Evolutionary conservation across 2,797 vertebrate genomes (phyloP).

Genomic region (Takifugu ocellatus): DNA sequence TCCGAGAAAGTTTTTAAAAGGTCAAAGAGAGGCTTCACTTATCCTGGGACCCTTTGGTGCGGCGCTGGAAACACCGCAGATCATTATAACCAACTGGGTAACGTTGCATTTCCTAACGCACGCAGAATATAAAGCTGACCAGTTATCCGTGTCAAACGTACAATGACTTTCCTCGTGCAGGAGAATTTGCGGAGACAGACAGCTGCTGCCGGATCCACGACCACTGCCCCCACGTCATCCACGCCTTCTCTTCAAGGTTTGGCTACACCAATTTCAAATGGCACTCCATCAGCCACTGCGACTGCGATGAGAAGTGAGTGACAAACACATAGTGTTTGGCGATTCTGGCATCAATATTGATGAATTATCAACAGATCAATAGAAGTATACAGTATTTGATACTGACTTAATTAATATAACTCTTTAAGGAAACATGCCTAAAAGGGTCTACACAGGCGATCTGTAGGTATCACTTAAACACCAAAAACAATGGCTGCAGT

Average conservation of each 20-base stretch:
- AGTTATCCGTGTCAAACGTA: not conserved
- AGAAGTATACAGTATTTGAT: too few relatives aligned
- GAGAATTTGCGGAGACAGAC: conserved; percentile 82
- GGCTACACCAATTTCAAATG: conserved; percentile 88
- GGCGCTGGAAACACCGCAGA: conserved; percentile 85
- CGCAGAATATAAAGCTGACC: not conserved
- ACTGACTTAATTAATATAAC: too few relatives aligned
- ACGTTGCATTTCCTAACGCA: conserved; percentile 10
- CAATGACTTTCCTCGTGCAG: conserved; percentile 57
- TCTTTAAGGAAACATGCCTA: too few relatives aligned
- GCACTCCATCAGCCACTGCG: conserved; percentile 87
- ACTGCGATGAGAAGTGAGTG: conserved; percentile 86
- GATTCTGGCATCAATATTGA: too few relatives aligned
- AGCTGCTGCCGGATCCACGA: conserved; percentile 89
- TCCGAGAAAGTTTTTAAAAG: conserved; percentile 43
- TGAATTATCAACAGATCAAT: too few relatives aligned
- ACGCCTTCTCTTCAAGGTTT: conserved; percentile 83
- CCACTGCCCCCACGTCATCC: conserved; percentile 87
- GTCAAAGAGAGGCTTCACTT: conserved; percentile 80
- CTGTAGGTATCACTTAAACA: too few relatives aligned
- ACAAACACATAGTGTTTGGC: not conserved
- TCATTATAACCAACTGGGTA: conserved; percentile 78
- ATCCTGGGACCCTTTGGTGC: conserved; percentile 84
- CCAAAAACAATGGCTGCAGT: too few relatives aligned
- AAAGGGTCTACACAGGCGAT: too few relatives aligned